Conservation (phyloP, 2,888 invertebrate genomes). For the Saturnia pavonia region DNA sequence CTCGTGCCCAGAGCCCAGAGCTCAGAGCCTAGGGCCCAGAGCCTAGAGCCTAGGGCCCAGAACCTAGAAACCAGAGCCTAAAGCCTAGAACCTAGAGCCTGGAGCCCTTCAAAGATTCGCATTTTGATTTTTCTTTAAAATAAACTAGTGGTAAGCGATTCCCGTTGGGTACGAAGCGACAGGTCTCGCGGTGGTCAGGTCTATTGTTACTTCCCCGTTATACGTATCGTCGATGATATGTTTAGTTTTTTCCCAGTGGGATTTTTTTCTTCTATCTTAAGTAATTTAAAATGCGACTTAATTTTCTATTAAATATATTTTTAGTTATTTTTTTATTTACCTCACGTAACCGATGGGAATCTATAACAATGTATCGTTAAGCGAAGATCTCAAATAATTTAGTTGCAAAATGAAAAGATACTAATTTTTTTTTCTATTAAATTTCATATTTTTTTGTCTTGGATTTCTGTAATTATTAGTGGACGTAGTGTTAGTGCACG, state of each 20-base stretch:
- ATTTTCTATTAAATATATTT: not conserved
- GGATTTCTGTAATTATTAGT: constrained; percentile 52
- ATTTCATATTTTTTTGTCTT: constrained; percentile 48
- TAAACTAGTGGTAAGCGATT: constrained; percentile 19
- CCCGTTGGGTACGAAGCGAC: constrained; percentile 21
- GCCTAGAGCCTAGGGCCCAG: constrained; percentile 33
- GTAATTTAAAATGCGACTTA: not conserved
- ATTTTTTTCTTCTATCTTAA: not conserved
- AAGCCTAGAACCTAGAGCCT: not conserved
- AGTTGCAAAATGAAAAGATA: constrained; percentile 48
- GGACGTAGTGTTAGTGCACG: constrained; percentile 70
- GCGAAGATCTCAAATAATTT: constrained; percentile 78
- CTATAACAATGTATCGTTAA: constrained; percentile 33
- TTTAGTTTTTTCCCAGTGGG: constrained; percentile 5
- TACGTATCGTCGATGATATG: constrained; percentile 3
- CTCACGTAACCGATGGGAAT: constrained; percentile 21
- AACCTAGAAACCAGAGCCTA: constrained; percentile 38
- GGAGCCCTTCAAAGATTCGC: constrained; percentile 70
- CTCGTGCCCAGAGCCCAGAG: constrained; percentile 37
- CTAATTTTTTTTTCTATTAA: constrained; percentile 27
- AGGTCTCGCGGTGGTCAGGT: not conserved
- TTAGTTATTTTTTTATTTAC: not conserved
- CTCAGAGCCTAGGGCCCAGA: constrained; percentile 27
- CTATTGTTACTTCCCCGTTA: not conserved
- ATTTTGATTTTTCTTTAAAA: constrained; percentile 55